Evolutionary conservation across 2,888 invertebrate species (phyloP), one percentile per base, ranked within the genome.

Genomic region (Coremacera marginata): DNA sequence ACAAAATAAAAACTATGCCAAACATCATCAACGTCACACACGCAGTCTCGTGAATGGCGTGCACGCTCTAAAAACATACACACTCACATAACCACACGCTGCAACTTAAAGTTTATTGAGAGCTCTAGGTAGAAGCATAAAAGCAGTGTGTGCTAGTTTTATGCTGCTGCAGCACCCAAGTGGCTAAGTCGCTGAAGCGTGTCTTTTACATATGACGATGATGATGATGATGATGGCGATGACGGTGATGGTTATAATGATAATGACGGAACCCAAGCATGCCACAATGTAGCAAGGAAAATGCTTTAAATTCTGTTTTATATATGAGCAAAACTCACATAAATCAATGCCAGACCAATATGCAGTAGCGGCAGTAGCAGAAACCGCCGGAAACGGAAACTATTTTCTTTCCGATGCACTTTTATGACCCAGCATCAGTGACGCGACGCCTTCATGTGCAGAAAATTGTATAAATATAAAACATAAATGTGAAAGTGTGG

Each of bases 101-200:
- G 22, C 55, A 22, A 22, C 60, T 27, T 60, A 60, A 60, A 60
- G 60, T 60, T 60, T 27, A 60, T 60, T 60, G 60, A 60, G 27
- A 27, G 60, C 25, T 27, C 27, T 60, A 27, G 60, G 60, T 60
- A 27, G 9, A 11, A 44, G 44, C 14, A 44, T 44, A 44, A 44
- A 44, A 44, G 44, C 44, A 44, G 11, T 44, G 44, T 44, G 14
- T 44, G 44, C 44, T 44, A 44, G 44, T 44, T 44, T 44, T 44
- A 44, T 44, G 44, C 44, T 44, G 14, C 14, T 44, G 44, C 14
- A 44, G 14, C 14, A 44, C 2, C 44, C 44, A 44, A 44, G 44
- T 5, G 9, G 5, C 19, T 25, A 60, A 25, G 25, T 60, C 11
- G 25, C 60, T 22, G 25, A 25, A 60, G 60, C 27, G 60, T 60